Evolutionary conservation across 2,888 invertebrate genomes (phyloP).

Genomic region (Troglohyphantes excavatus): DNA sequence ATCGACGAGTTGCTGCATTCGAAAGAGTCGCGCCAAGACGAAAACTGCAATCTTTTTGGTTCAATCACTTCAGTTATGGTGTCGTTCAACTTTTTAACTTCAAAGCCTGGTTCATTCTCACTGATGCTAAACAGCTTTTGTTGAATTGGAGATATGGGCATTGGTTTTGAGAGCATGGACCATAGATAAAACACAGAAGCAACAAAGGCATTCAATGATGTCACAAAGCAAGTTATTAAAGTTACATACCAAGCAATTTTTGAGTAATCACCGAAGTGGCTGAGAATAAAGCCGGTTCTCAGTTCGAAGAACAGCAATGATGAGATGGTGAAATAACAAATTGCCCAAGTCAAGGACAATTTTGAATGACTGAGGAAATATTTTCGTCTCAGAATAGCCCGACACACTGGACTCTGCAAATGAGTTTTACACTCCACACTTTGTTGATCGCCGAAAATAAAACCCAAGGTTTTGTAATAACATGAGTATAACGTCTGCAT

Average conservation of each 20-base stretch:
- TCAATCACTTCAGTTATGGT: background rate
- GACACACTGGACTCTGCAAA: slow-evolving; percentile 68
- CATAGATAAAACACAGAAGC: slow-evolving; percentile 37
- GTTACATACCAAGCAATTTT: slow-evolving; percentile 30
- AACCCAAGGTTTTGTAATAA: slow-evolving; percentile 31
- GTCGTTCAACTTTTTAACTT: slow-evolving; percentile 26
- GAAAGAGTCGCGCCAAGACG: slow-evolving; percentile 43
- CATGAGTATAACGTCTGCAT: slow-evolving; percentile 36
- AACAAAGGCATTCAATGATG: slow-evolving; percentile 26
- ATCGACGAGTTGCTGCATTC: slow-evolving; percentile 19
- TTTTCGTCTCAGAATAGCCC: slow-evolving; percentile 55
- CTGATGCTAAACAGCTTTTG: slow-evolving; percentile 58
- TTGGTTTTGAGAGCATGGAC: slow-evolving; percentile 64
- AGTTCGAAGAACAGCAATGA: slow-evolving; percentile 63
- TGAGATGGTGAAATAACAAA: slow-evolving; percentile 43
- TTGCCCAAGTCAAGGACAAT: slow-evolving; percentile 68
- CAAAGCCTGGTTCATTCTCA: slow-evolving; percentile 65
- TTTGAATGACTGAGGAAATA: slow-evolving; percentile 63
- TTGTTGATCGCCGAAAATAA: slow-evolving; percentile 25
- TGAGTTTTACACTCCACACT: slow-evolving; percentile 67
- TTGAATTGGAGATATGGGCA: slow-evolving; percentile 64
- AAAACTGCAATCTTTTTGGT: slow-evolving; percentile 34
- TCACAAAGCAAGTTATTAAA: background rate
- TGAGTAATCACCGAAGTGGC: slow-evolving; percentile 27
- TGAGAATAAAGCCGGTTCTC: slow-evolving; percentile 30